phyloP scores from a whole-genome alignment of 2,888 invertebrate species.

The Drosophila quinaria region DNA sequence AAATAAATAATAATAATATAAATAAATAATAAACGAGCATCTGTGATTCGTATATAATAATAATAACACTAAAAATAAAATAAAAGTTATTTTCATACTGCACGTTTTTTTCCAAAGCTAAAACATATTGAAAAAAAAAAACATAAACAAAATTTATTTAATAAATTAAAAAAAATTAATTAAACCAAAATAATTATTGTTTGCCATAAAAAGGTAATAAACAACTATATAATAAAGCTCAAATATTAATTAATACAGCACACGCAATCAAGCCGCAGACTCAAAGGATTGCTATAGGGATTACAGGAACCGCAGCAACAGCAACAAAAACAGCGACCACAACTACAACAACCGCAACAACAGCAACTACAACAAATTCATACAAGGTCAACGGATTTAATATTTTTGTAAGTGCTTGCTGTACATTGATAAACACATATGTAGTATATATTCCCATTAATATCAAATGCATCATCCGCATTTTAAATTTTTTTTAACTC shows the following conservation, averaged over 20 bases:
- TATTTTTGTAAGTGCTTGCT: conserved; percentile 80
- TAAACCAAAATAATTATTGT: conserved; percentile 17
- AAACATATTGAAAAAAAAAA: conserved; percentile 30
- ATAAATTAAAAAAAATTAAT: conserved; percentile 44
- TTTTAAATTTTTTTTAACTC: conserved; percentile 12
- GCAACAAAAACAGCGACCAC: no score
- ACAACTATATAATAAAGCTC: conserved; percentile 33
- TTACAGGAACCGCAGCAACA: conserved; percentile 35
- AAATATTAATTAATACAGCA: conserved; percentile 48
- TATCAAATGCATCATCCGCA: conserved; percentile 20
- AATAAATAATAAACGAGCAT: conserved; percentile 65
- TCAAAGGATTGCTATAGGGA: conserved; percentile 29
- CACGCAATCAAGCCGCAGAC: conserved; percentile 52
- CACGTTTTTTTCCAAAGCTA: conserved; percentile 72
- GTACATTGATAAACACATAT: conserved; percentile 1
- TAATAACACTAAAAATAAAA: conserved; percentile 46
- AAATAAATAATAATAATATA: conserved; percentile 47
- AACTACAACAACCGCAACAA: conserved; percentile 39
- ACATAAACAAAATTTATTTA: conserved; percentile 46
- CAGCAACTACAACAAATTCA: conserved; percentile 62
- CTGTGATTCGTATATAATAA: conserved; percentile 78
- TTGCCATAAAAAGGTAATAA: conserved; percentile 35
- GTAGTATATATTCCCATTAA: conserved; percentile 12
- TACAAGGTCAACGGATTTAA: conserved; percentile 84
- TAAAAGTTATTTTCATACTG: conserved; percentile 80